phyloP scores from a whole-genome alignment of 1,140 invertebrate species.

The Spodoptera frugiperda region DNA sequence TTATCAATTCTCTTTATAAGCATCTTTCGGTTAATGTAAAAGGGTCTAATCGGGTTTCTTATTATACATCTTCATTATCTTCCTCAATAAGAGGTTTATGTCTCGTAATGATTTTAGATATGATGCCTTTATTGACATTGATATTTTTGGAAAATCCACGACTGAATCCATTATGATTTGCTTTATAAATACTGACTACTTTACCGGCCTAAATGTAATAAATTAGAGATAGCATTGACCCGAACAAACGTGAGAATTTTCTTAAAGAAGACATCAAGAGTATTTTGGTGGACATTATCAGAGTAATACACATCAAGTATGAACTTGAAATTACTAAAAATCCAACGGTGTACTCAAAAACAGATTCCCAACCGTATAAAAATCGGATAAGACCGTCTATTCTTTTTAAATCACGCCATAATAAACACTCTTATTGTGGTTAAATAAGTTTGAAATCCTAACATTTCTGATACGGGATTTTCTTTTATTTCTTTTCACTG shows the following conservation, averaged over 20 bases:
- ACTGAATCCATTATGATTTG: too few species aligned
- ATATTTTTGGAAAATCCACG: neutral
- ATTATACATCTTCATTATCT: constrained; percentile 14
- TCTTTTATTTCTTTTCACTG: constrained; percentile 47
- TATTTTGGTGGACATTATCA: neutral
- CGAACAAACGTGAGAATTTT: constrained; percentile 6
- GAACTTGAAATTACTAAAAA: constrained; percentile 16
- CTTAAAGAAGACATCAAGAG: constrained; percentile 18
- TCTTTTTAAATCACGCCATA: constrained; percentile 22
- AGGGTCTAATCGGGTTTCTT: constrained; percentile 22
- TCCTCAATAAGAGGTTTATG: constrained; percentile 11
- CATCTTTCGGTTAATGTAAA: constrained; percentile 32
- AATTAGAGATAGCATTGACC: too few species aligned
- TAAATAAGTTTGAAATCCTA: constrained; percentile 24
- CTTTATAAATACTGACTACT: too few species aligned
- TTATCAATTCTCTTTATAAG: constrained; percentile 38
- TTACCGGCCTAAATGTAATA: too few species aligned
- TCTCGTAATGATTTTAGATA: constrained; percentile 25
- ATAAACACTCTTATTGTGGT: constrained; percentile 38
- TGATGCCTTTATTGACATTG: neutral
- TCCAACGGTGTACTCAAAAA: constrained; percentile 13
- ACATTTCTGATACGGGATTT: constrained; percentile 29
- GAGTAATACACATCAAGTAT: constrained; percentile 15
- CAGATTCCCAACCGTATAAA: constrained; percentile 30
- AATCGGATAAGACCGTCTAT: constrained; percentile 9